phyloP scores from a whole-genome alignment of 2,113 vertebrate species.

The Martes martes region DNA sequence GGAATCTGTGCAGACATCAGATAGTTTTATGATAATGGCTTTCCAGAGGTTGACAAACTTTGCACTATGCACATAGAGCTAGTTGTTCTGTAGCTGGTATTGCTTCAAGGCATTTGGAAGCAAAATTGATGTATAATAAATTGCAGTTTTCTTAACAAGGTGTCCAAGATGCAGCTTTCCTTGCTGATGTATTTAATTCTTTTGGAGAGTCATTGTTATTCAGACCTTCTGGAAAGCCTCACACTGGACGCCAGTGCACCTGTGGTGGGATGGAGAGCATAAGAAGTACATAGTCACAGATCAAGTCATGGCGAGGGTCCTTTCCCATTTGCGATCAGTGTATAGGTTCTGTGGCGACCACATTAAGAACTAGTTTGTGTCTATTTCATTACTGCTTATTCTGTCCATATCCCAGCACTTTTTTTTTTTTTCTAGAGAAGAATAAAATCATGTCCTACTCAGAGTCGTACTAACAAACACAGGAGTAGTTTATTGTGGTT shows the following conservation, averaged over 20 bases:
- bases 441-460: neutral
- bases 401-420: neutral
- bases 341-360: neutral
- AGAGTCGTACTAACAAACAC: neutral
- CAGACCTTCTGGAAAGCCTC: neutral
- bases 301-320: neutral
- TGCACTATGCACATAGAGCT: neutral
- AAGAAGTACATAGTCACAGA: neutral
- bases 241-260: accelerated
- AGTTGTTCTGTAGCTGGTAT: neutral
- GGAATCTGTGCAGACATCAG: neutral
- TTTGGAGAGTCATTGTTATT: neutral
- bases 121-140: neutral
- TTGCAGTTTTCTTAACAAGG: neutral
- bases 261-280: neutral
- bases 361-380: neutral
- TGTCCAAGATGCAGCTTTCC: neutral
- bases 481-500: neutral
- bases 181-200: neutral
- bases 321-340: neutral
- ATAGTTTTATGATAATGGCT: neutral
- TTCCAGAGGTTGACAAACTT: constrained; percentile 25
- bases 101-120: neutral
- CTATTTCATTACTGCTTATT: neutral
- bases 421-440: neutral